Evolutionary conservation across 1,140 invertebrate genomes (phyloP).

Genomic region (Pristionchus pacificus): DNA sequence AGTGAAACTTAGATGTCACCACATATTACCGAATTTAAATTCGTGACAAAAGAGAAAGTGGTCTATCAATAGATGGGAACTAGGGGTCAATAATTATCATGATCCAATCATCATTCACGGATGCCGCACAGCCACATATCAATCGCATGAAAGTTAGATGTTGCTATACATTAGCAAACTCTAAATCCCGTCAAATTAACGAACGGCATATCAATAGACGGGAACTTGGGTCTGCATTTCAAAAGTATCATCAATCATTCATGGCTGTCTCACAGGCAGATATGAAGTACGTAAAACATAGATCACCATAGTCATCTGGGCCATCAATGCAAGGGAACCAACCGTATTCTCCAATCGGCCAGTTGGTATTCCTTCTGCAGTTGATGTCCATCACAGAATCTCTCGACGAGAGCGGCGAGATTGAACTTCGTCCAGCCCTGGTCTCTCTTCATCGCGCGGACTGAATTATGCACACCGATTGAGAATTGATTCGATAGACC

Average conservation of each 20-base stretch:
- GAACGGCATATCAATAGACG: not conserved
- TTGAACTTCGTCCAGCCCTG: slow-evolving; percentile 69
- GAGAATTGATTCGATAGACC: too few relatives aligned
- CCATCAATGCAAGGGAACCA: slow-evolving; percentile 7
- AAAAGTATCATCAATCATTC: too few relatives aligned
- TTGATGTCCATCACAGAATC: slow-evolving; percentile 71
- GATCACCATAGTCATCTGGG: not conserved
- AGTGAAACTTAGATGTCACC: too few relatives aligned
- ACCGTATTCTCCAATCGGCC: slow-evolving; percentile 82
- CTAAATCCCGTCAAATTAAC: not conserved
- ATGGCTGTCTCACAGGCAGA: not conserved
- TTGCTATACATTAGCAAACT: not conserved
- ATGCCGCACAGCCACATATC: too few relatives aligned
- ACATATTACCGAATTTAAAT: too few relatives aligned
- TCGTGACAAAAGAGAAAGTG: too few relatives aligned
- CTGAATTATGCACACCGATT: too few relatives aligned
- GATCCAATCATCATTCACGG: too few relatives aligned
- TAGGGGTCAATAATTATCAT: slow-evolving; percentile 76
- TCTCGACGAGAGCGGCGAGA: slow-evolving; percentile 73
- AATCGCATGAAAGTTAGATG: slow-evolving; percentile 6
- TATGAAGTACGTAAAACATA: not conserved
- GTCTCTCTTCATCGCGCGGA: slow-evolving; percentile 68
- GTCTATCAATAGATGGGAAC: slow-evolving; percentile 77
- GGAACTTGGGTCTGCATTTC: too few relatives aligned
- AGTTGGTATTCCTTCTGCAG: slow-evolving; percentile 85